These are phyloP conservation scores for Cheilosia impressa DNA, from an alignment of 2,888 invertebrate species.

Conservation along the genomic window DNA sequence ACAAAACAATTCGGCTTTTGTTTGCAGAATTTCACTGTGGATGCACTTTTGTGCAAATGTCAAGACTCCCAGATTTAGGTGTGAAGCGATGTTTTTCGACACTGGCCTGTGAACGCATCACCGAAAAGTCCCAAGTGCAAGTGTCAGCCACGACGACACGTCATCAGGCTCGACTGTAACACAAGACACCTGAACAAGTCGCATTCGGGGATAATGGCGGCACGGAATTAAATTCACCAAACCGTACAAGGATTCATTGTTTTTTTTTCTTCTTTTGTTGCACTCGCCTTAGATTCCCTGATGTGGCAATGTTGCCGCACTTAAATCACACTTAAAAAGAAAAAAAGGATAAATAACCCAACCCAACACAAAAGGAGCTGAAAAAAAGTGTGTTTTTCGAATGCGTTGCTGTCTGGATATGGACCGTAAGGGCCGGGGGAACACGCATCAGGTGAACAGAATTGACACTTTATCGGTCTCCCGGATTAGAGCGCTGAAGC, in stretches of 20 bases:
- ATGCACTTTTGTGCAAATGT: constrained; percentile 69
- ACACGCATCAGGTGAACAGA: constrained; percentile 62
- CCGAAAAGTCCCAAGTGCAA: constrained; percentile 9
- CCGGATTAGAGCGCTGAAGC: constrained; percentile 65
- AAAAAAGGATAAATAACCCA: background rate
- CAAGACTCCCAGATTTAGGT: constrained; percentile 69
- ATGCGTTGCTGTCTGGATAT: constrained; percentile 23
- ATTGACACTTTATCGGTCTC: constrained; percentile 67
- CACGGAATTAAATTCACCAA: constrained; percentile 59
- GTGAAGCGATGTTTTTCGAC: constrained; percentile 49
- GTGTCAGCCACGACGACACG: background rate
- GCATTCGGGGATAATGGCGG: constrained; percentile 49
- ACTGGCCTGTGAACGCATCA: constrained; percentile 59
- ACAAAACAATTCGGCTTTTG: constrained; percentile 26
- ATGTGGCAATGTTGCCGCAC: constrained; percentile 33
- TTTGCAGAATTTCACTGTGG: constrained; percentile 31
- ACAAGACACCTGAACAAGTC: constrained; percentile 60
- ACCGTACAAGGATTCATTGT: constrained; percentile 55
- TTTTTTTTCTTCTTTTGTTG: constrained; percentile 27
- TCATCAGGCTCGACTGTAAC: constrained; percentile 40
- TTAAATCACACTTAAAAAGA: constrained; percentile 51
- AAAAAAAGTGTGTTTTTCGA: constrained; percentile 23
- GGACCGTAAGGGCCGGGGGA: constrained; percentile 6
- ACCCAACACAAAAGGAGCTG: background rate
- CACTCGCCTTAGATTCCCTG: constrained; percentile 9